Percentiles rank a stretch among this genome's conserved stretches.
These are phyloP conservation scores for Synaphobranchus kaupii DNA, from an alignment of 2,797 vertebrate genomes.

Conservation along the genomic window DNA sequence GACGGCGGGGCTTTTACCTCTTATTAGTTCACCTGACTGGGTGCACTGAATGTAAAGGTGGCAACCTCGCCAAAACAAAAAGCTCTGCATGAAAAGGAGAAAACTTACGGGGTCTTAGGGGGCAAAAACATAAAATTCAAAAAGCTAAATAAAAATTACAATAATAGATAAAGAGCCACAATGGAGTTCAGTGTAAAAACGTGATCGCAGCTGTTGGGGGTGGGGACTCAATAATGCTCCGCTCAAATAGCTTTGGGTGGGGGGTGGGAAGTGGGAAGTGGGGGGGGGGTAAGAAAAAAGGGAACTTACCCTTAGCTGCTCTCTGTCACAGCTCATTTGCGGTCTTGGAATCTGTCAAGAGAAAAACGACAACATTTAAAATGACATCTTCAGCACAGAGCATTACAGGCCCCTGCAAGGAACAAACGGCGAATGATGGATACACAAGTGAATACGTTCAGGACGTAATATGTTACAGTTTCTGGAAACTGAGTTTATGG, in stretches of 20 bases:
- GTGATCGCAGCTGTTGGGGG: background rate
- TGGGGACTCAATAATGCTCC: background rate
- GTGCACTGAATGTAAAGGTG: background rate
- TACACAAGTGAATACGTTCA: background rate
- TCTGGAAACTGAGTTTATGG: background rate
- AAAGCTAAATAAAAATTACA: background rate
- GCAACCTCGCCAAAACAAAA: background rate
- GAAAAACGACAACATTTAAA: constrained; percentile 41
- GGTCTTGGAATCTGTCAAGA: constrained; percentile 76
- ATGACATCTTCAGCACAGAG: background rate
- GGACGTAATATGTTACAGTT: background rate
- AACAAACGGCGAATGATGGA: no score
- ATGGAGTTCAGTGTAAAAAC: background rate
- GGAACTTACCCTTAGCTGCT: constrained; percentile 81
- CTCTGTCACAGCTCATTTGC: constrained; percentile 86
- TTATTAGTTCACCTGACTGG: background rate
- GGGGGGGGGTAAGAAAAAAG: background rate
- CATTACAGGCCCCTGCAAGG: background rate
- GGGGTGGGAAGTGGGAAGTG: background rate
- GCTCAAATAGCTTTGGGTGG: background rate
- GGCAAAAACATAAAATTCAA: background rate
- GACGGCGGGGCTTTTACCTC: background rate
- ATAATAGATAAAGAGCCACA: background rate
- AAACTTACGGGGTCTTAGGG: background rate
- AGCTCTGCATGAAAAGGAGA: background rate